A percentile compares a stretch with the other conserved stretches of the same genome.
phyloP scores from a whole-genome alignment of 2,797 vertebrate species.

The Erpetoichthys calabaricus region DNA sequence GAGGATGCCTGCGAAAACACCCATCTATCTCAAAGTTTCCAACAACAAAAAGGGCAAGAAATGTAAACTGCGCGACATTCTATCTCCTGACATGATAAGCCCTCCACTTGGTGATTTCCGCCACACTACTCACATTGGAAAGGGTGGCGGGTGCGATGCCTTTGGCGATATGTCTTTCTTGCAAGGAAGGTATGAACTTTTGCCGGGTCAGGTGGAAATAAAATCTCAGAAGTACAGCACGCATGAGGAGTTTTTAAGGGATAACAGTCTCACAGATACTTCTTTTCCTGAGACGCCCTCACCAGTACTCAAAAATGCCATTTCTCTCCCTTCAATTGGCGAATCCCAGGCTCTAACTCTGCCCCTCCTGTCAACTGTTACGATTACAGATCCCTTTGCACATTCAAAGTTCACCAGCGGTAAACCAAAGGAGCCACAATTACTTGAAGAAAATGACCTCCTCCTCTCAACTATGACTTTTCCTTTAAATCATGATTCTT shows the following conservation, averaged over 20 bases:
- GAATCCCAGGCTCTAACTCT: slow-evolving; percentile 85
- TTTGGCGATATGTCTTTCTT: slow-evolving; percentile 97
- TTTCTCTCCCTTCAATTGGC: slow-evolving; percentile 89
- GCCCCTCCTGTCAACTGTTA: slow-evolving; percentile 67
- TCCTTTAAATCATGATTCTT: slow-evolving; percentile 55
- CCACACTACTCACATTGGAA: slow-evolving; percentile 93
- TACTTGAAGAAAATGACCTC: slow-evolving; percentile 61
- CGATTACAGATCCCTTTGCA: slow-evolving; percentile 63
- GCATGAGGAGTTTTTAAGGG: slow-evolving; percentile 73
- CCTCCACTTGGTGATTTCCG: slow-evolving; percentile 94
- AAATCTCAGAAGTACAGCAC: slow-evolving; percentile 49
- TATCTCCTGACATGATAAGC: slow-evolving; percentile 97
- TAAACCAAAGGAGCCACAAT: slow-evolving; percentile 62
- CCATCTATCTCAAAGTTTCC: slow-evolving; percentile 89
- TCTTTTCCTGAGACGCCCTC: slow-evolving; percentile 82
- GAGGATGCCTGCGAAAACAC: slow-evolving; percentile 93
- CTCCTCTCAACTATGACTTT: slow-evolving; percentile 75
- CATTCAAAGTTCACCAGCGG: slow-evolving; percentile 43
- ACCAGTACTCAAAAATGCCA: slow-evolving; percentile 93
- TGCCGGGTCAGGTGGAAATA: slow-evolving; percentile 66
- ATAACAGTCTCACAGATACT: slow-evolving; percentile 84
- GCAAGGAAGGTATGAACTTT: slow-evolving; percentile 86
- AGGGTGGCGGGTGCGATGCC: slow-evolving; percentile 79
- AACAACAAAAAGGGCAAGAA: slow-evolving; percentile 91
- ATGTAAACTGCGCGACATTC: slow-evolving; percentile 83